These are phyloP conservation scores for Drosophila ezoana DNA, from an alignment of 2,888 invertebrate species.

Conservation along the genomic window DNA sequence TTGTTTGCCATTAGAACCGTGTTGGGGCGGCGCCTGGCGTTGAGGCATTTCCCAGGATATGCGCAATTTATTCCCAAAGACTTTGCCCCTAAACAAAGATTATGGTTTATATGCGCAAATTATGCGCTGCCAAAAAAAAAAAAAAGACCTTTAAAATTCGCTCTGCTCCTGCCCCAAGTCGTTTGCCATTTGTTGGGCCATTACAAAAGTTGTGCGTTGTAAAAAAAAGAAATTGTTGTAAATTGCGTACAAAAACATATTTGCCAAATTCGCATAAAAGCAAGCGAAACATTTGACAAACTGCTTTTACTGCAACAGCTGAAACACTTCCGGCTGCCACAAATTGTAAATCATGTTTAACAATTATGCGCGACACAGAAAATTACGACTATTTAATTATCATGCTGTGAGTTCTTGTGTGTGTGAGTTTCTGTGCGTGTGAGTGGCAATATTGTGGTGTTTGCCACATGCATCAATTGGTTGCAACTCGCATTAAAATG, in stretches of 20 bases:
- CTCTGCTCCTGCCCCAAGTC: constrained; percentile 4
- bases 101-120: constrained; percentile 77
- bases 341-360: constrained; percentile 69
- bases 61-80: constrained; percentile 69
- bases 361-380: constrained; percentile 64
- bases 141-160: constrained; percentile 23
- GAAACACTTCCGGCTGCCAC: constrained; percentile 20
- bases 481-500: constrained; percentile 11
- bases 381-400: constrained; percentile 39
- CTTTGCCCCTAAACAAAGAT: constrained; percentile 63
- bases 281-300: constrained; percentile 38
- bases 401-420: background rate
- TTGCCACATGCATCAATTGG: constrained; percentile 18
- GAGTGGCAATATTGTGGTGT: constrained; percentile 1
- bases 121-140: constrained; percentile 55
- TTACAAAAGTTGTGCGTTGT: constrained; percentile 43
- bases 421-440: background rate
- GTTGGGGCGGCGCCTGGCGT: background rate
- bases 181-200: constrained; percentile 43
- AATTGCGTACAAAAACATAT: constrained; percentile 63
- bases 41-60: constrained; percentile 41
- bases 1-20: constrained; percentile 49
- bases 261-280: constrained; percentile 54
- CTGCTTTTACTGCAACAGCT: constrained; percentile 10
- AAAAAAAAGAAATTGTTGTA: constrained; percentile 48